phyloP scores from a whole-genome alignment of 2,113 vertebrate genomes.

The Heliornis fulica region DNA sequence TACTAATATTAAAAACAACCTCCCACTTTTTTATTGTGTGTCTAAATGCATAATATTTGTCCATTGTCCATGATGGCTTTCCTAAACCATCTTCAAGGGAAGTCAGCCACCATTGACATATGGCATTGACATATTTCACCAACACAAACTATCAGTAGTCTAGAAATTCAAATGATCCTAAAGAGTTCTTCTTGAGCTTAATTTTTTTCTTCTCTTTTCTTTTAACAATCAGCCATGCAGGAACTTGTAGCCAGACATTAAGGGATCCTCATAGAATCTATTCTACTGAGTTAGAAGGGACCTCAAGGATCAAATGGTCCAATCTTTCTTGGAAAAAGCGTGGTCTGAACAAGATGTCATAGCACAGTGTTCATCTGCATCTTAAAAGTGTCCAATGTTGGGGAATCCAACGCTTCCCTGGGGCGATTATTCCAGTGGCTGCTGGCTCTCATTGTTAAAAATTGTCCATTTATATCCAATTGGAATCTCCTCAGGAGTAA shows the following conservation, averaged over 20 bases:
- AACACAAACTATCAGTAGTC: neutral
- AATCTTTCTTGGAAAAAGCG: too few relatives aligned
- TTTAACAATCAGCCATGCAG: neutral
- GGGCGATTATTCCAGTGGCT: too few relatives aligned
- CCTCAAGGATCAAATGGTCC: too few relatives aligned
- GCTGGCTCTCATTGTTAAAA: too few relatives aligned
- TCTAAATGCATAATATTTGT: neutral
- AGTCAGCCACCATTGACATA: neutral
- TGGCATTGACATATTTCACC: neutral
- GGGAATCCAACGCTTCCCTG: too few relatives aligned
- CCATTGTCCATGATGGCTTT: neutral
- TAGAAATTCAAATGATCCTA: neutral
- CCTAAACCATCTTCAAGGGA: neutral
- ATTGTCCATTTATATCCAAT: too few relatives aligned
- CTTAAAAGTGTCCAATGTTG: too few relatives aligned
- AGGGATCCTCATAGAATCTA: neutral
- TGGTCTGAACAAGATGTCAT: too few relatives aligned
- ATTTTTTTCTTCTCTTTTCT: neutral
- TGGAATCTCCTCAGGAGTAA: too few relatives aligned
- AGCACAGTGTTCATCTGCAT: too few relatives aligned
- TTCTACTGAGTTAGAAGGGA: too few relatives aligned
- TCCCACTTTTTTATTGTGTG: neutral
- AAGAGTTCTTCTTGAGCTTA: neutral
- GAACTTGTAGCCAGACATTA: neutral
- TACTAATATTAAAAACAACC: neutral